A percentile compares a stretch with the other conserved stretches of the same genome.
These are phyloP conservation scores for Ganaspis brasiliensis DNA, from an alignment of 2,888 invertebrate genomes.

Conservation along the genomic window DNA sequence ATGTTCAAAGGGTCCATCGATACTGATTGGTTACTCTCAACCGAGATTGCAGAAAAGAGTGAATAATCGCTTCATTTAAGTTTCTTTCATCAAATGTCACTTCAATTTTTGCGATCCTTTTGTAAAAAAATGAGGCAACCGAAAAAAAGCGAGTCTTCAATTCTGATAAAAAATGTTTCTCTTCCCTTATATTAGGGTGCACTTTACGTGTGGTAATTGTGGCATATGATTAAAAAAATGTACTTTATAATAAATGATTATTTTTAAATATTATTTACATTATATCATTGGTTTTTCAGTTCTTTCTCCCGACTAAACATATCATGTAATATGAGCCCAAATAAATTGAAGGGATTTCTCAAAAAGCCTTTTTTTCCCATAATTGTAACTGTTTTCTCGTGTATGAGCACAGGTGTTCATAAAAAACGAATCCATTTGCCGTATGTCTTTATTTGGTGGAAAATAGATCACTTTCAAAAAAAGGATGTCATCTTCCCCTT, in stretches of 20 bases:
- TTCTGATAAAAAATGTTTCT: background rate
- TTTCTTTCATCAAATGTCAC: conserved; percentile 16
- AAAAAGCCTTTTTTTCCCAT: too few species aligned
- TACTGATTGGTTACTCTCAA: conserved; percentile 27
- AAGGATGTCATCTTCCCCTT: conserved; percentile 33
- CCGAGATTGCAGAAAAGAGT: background rate
- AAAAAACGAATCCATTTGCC: background rate
- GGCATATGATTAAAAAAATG: too few species aligned
- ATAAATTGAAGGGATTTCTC: too few species aligned
- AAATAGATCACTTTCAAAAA: conserved; percentile 30
- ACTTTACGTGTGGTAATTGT: too few species aligned
- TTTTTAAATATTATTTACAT: too few species aligned
- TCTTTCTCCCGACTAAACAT: too few species aligned
- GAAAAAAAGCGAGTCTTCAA: background rate
- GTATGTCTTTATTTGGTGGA: conserved; percentile 3
- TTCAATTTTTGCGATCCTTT: background rate
- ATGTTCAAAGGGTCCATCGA: conserved; percentile 35
- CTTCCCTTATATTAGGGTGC: too few species aligned
- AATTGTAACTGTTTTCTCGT: too few species aligned
- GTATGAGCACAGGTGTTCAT: background rate
- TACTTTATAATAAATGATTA: too few species aligned
- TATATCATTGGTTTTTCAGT: too few species aligned
- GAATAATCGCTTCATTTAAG: conserved; percentile 31
- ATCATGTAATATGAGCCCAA: too few species aligned
- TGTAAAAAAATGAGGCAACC: background rate